Percentiles rank a stretch among this genome's conserved stretches.
These are phyloP conservation scores for Nasonia longicornis DNA, from an alignment of 1,140 invertebrate genomes.

Conservation along the genomic window DNA sequence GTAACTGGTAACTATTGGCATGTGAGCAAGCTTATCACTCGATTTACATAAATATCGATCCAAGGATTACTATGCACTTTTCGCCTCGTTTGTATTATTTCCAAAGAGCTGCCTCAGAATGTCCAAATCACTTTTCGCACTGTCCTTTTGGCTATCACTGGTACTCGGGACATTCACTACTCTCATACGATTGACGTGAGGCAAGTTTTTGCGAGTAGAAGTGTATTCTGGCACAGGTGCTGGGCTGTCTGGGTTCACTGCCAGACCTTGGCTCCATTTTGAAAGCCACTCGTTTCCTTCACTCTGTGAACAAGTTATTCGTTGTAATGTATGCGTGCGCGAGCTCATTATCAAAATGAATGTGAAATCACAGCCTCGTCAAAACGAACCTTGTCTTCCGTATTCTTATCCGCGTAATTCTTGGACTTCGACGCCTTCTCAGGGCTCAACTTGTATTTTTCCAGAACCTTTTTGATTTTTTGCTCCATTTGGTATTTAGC, in stretches of 20 bases:
- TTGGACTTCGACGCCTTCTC: neutral
- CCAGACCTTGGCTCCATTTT: slow-evolving; percentile 38
- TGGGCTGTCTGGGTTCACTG: neutral
- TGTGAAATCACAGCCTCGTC: neutral
- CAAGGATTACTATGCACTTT: neutral
- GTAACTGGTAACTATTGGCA: slow-evolving; percentile 10
- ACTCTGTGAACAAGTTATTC: slow-evolving; percentile 22
- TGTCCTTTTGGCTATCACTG: neutral
- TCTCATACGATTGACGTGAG: slow-evolving; percentile 35
- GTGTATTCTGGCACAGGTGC: neutral
- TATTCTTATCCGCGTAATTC: neutral
- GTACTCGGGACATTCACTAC: slow-evolving; percentile 3
- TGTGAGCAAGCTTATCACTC: neutral
- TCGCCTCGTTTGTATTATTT: slow-evolving; percentile 7
- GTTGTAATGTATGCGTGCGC: neutral
- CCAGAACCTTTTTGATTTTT: slow-evolving; percentile 56
- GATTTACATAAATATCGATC: neutral
- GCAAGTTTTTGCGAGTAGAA: neutral
- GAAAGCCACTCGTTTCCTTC: slow-evolving; percentile 38
- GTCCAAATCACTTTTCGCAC: slow-evolving; percentile 19
- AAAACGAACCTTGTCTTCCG: slow-evolving; percentile 18
- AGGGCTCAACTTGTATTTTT: slow-evolving; percentile 47
- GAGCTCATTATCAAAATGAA: neutral
- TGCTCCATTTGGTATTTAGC: slow-evolving; percentile 61
- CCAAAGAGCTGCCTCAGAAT: slow-evolving; percentile 34